These are phyloP conservation scores for Uropetala carovei DNA, from an alignment of 2,888 invertebrate genomes.

Conservation along the genomic window DNA sequence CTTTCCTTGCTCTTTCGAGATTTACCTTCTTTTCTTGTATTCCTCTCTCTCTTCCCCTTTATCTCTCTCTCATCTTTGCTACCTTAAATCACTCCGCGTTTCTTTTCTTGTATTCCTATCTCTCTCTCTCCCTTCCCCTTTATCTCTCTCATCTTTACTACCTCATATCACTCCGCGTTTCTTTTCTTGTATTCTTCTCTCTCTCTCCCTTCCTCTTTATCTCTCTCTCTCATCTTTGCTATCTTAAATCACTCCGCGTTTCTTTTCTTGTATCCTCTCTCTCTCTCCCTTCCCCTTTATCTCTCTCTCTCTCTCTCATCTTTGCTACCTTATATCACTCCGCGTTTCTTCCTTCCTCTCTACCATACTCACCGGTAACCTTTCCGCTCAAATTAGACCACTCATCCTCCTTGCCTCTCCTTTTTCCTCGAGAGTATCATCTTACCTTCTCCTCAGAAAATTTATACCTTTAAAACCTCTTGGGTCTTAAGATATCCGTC, in stretches of 20 bases:
- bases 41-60: background rate
- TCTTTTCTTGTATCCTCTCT: background rate
- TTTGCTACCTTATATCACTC: too few relatives aligned
- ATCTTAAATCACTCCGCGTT: too few relatives aligned
- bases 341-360: background rate
- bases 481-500: conserved; percentile 18
- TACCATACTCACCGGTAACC: background rate
- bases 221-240: background rate
- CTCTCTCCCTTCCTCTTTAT: background rate
- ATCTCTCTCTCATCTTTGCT: background rate
- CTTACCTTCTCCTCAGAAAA: background rate
- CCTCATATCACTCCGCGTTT: too few relatives aligned
- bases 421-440: background rate
- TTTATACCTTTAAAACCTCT: background rate
- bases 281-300: background rate
- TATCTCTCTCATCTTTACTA: background rate
- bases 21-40: background rate
- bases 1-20: background rate
- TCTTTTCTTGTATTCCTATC: background rate
- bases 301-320: background rate
- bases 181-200: background rate
- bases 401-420: background rate
- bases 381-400: background rate
- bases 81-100: too few relatives aligned
- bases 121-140: background rate